Evolutionary conservation across 2,888 invertebrate genomes (phyloP).

Genomic region (Apamea epomidion): DNA sequence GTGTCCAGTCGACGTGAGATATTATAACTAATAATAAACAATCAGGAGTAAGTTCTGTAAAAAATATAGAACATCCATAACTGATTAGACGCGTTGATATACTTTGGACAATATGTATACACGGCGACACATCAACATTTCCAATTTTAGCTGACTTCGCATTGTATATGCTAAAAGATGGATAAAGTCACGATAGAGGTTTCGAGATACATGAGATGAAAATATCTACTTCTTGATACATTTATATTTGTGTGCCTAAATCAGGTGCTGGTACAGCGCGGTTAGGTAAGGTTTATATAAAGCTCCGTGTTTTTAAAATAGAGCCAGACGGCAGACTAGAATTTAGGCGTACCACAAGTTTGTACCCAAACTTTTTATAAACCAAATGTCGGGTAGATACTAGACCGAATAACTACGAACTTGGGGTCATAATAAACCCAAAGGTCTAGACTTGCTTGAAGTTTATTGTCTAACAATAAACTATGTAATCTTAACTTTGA

Average conservation of each 20-base stretch:
- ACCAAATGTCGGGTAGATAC: constrained; percentile 2
- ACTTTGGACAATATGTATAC: not conserved
- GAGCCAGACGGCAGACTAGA: not conserved
- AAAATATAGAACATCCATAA: not conserved
- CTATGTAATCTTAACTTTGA: not conserved
- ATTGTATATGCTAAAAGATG: not conserved
- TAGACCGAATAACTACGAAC: not conserved
- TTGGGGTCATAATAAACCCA: not conserved
- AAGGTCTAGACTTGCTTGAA: not conserved
- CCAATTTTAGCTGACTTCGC: too few species aligned
- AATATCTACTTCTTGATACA: not conserved
- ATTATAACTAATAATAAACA: not conserved
- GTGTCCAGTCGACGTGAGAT: not conserved
- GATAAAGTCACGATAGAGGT: not conserved
- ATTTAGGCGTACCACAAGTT: not conserved
- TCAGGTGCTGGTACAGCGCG: not conserved
- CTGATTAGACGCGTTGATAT: not conserved
- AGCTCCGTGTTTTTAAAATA: not conserved
- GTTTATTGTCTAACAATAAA: not conserved
- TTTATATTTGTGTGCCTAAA: not conserved
- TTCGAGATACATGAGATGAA: not conserved
- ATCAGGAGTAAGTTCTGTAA: not conserved
- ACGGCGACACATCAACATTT: too few species aligned
- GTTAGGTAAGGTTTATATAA: not conserved
- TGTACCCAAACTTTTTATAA: not conserved